These are phyloP conservation scores for Oxytorus armatus DNA, from an alignment of 2,888 invertebrate genomes.

Conservation along the genomic window DNA sequence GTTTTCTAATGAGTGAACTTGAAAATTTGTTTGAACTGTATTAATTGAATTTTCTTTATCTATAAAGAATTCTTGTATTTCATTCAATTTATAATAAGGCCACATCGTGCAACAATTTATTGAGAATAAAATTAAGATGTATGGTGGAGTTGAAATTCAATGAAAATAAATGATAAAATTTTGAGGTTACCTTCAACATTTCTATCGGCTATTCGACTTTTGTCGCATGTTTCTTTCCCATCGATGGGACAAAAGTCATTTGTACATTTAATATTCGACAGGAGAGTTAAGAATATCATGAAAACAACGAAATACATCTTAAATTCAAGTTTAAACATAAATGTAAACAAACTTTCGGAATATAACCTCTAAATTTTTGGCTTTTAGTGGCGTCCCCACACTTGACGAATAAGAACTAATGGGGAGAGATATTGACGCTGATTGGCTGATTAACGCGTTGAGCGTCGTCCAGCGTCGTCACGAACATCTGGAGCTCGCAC, in stretches of 20 bases:
- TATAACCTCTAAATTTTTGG: too few relatives aligned
- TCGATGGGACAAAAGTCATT: conserved; percentile 69
- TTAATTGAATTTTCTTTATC: too few relatives aligned
- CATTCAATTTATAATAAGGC: not conserved
- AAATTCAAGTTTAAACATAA: not conserved
- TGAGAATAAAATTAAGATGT: not conserved
- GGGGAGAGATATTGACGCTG: too few relatives aligned
- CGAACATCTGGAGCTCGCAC: too few relatives aligned
- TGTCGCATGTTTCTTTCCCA: conserved; percentile 53
- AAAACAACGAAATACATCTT: conserved; percentile 36
- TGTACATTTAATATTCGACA: conserved; percentile 13
- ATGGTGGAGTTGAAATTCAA: too few relatives aligned
- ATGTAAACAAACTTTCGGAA: conserved; percentile 31
- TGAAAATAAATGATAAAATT: conserved; percentile 12
- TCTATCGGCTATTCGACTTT: conserved; percentile 16
- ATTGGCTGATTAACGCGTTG: too few relatives aligned
- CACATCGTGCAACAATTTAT: not conserved
- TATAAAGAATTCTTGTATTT: not conserved
- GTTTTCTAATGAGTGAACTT: not conserved
- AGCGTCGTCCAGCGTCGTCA: too few relatives aligned
- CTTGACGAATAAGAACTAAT: too few relatives aligned
- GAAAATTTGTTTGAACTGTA: too few relatives aligned
- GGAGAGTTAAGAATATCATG: not conserved
- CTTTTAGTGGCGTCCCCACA: too few relatives aligned
- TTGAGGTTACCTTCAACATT: conserved; percentile 70